Evolutionary conservation across 2,888 invertebrate species (phyloP).

Genomic region (Watsonalla cultraria): DNA sequence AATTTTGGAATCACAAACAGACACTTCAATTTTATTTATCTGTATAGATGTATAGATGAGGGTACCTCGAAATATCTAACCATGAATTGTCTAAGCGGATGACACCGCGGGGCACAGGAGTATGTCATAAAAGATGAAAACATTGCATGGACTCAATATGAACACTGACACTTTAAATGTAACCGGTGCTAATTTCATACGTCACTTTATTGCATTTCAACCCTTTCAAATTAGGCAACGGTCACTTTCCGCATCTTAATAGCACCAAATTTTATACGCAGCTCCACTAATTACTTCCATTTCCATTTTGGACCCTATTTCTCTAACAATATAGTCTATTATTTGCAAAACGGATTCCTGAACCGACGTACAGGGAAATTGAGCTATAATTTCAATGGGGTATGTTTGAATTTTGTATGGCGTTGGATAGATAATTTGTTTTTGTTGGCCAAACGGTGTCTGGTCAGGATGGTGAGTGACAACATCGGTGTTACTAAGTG

Average conservation of each 20-base stretch:
- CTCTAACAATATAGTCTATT: constrained; percentile 2
- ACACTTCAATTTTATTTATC: too few species aligned
- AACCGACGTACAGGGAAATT: constrained; percentile 1
- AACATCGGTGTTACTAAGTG: constrained; percentile 51
- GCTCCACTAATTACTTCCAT: constrained; percentile 8
- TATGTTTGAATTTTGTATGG: background rate
- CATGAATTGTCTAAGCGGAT: too few species aligned
- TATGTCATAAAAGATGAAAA: background rate
- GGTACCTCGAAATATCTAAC: too few species aligned
- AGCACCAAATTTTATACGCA: constrained; percentile 40
- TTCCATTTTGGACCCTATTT: constrained; percentile 13
- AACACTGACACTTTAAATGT: constrained; percentile 21
- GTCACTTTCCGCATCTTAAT: constrained; percentile 58
- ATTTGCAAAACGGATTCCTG: background rate
- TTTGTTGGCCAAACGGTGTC: constrained; percentile 40
- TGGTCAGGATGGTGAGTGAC: constrained; percentile 43
- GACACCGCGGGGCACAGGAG: too few species aligned
- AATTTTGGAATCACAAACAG: too few species aligned
- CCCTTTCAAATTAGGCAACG: constrained; percentile 55
- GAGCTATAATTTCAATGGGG: background rate
- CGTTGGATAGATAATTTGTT: constrained; percentile 27
- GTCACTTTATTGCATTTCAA: constrained; percentile 39
- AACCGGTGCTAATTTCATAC: constrained; percentile 29
- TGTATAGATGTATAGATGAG: too few species aligned
- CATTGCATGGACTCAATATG: constrained; percentile 5